Base-by-base conservation (phyloP, 2,888 invertebrate genomes). In the Eupithecia dodoneata region DNA sequence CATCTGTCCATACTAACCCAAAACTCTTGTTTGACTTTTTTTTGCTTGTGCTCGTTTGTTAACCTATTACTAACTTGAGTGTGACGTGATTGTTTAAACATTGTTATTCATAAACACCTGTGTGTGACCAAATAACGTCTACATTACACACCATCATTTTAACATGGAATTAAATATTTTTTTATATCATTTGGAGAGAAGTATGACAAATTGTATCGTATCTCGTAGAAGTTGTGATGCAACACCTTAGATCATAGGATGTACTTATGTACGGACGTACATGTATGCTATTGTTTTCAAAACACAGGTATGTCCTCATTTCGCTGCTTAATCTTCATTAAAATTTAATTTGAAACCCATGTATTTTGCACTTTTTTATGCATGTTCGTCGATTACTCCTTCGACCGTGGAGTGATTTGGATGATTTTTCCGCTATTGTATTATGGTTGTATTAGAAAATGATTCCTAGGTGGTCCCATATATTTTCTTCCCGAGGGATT, bases 1-100 rank as follows among this genome's bases (percentile, higher is more conserved):
- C n/a, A 55, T 55, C 55, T 55, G 55, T 55, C n/a, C n/a, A n/a
- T n/a, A 55, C 55, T 55, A 55, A n/a, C 55, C n/a, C n/a, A n/a
- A n/a, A n/a, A 6, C n/a, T 7, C 55, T 52, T 52, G 15, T 52
- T 52, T 52, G 15, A 55, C 7, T n/a, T 55, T n/a, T n/a, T n/a
- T n/a, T n/a, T 55, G 55, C 55, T 15, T 55, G n/a, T n/a, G 55
- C 7, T 55, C 55, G 52, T 52, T 0, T n/a, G 15, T n/a, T 2
- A 7, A 44, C 44, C 44, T n/a, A 55, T 7, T 55, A n/a, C 30
- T 30, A 1, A 30, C 30, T 30, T 30, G n/a, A 55, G 7, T 55
- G 7, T n/a, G 55, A 55, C n/a, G n/a, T 55, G 55, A 55, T n/a
- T n/a, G 55, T 55, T 15, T 52, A 52, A 55, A 55, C n/a, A 55